Base-by-base conservation (phyloP, 2,797 vertebrate genomes). In the Pristis pectinata region DNA sequence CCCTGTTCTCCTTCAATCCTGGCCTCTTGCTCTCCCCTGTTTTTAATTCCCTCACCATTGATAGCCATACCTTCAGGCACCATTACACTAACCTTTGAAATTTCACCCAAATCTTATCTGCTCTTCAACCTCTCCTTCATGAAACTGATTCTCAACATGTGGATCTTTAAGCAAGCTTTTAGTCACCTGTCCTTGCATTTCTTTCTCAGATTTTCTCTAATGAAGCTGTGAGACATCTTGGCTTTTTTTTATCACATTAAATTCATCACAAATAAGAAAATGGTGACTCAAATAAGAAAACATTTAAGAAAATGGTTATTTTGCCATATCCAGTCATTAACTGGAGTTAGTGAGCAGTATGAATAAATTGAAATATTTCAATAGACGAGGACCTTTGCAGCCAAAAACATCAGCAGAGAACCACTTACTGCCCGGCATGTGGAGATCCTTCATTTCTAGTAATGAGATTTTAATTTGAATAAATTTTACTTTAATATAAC, bases 401-500 rank as follows among this genome's bases (percentile, higher is more conserved):
- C 89, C 22, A 41, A 37, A n/a, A 41, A 1, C n/a, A 67, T 92
- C 89, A 70, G 64, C 37, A 93, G n/a, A 27, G 22, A 93, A 67
- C 61, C 10, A 44, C n/a, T 37, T 11, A 22, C 19, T 37, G 37
- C 8, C 64, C 8, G 22, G 37, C 59, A 44, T 87, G 49, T 34
- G 30, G 3, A 59, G 59, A 87, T 59, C 83, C 37, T 80, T 44
- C 83, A 93, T 44, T 93, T 93, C 89, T 41, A 11, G 41, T 44
- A 44, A 70, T 67, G 61, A 67, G 64, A 41, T 93, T 67, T 64
- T 93, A 93, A 92, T 92, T 92, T 92, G 37, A 67, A 64, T 10
- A 64, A 41, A 92, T 92, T 67, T 37, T 59, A 87, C 83, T 59
- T 56, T n/a, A 87, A 92, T 92, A 37, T 67, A 11, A 22, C 64